Evolutionary conservation across 2,113 vertebrate species (phyloP), one percentile per base, ranked within the genome.

Genomic region (Scomber scombrus): DNA sequence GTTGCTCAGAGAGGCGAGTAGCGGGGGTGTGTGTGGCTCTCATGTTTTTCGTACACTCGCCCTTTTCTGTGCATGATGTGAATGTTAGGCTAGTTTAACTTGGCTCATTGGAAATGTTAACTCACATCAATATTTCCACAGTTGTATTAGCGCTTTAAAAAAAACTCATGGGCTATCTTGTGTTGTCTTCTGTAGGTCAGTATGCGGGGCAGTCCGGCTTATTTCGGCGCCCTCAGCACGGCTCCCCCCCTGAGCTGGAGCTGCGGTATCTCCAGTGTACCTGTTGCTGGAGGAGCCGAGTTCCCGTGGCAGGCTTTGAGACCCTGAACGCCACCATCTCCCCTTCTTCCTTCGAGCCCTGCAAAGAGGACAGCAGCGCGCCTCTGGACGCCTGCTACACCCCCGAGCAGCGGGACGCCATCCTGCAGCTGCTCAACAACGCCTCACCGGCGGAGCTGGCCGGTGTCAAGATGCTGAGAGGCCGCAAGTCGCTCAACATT

Each of bases 401-500:
- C 1, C 4, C 87, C 0, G 94, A 95, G 23, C 95, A 96, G 75
- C 86, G 92, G 16, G 80, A 88, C 55, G 9, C 79, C 65, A 93
- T 97, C 81, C 93, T 97, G 21, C 89, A 85, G 29, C 84, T 89
- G 45, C 93, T 97, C 61, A 95, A 96, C 82, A 93, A 82, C 3
- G 95, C 90, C 4, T 52, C 95, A 0, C 72, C 55, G 64, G 43
- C 90, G 2, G 94, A 96, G 85, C 95, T 96, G 69, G 68, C 91
- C 0, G 49, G 23, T 19, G 84, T 95, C 57, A 93, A 91, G 78
- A 87, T 93, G 54, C 90, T 97, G 51, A 90, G 93, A 51, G 96
- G 96, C 45, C 93, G 90, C 73, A 96, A 95, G 70, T 86, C 92
- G 0, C 10, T 66, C 73, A 95, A 87, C 63, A 75, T 93, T 13